A percentile compares a stretch with the other conserved stretches of the same genome.
These are phyloP conservation scores for Tromatobia lineatoria DNA, from an alignment of 2,888 invertebrate species.

Conservation along the genomic window DNA sequence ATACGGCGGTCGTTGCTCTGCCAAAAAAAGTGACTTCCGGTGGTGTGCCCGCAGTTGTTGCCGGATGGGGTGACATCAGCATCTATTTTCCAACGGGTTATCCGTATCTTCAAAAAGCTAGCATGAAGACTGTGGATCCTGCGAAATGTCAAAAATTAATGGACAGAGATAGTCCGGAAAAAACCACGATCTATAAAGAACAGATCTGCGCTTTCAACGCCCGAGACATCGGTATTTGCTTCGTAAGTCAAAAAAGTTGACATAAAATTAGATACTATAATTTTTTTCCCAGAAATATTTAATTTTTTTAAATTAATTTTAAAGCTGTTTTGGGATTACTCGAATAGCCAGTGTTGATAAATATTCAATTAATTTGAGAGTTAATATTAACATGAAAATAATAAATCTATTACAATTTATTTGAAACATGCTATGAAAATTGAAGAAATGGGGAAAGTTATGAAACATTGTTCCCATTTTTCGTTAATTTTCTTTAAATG, in stretches of 20 bases:
- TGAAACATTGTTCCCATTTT: not conserved
- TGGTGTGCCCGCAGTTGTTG: not conserved
- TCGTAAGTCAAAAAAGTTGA: not conserved
- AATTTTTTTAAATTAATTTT: too few species aligned
- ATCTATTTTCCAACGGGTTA: not conserved
- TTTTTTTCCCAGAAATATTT: too few species aligned
- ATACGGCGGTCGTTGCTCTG: not conserved
- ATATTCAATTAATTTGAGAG: too few species aligned
- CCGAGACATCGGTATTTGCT: not conserved
- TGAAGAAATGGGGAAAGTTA: too few species aligned
- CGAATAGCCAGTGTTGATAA: too few species aligned
- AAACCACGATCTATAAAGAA: not conserved
- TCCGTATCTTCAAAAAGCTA: conserved; percentile 6
- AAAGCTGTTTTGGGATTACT: too few species aligned
- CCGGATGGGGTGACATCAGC: conserved; percentile 9
- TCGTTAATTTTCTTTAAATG: not conserved
- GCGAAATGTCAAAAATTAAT: not conserved
- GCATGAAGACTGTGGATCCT: not conserved
- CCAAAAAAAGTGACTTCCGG: not conserved
- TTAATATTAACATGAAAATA: too few species aligned
- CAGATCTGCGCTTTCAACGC: conserved; percentile 8
- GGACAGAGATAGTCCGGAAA: too few species aligned
- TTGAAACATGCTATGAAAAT: too few species aligned
- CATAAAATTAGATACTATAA: not conserved
- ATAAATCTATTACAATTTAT: too few species aligned